Evolutionary conservation across 1,140 invertebrate species (phyloP).

Genomic region (Lepidotrigona ventralis): DNA sequence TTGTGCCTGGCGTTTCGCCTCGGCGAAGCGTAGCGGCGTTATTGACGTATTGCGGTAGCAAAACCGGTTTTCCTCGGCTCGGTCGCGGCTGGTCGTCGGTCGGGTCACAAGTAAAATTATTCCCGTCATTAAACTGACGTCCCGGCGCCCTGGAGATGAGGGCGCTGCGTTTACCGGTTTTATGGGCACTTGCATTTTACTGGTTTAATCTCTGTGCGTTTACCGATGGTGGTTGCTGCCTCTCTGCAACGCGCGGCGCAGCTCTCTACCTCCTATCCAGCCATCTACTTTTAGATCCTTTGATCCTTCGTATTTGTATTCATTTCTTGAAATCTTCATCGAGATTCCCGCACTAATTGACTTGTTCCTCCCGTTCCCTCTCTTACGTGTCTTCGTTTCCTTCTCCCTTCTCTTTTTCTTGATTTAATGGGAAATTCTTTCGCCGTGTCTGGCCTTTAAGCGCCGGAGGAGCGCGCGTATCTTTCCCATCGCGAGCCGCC

Average conservation of each 20-base stretch:
- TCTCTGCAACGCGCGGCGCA: neutral
- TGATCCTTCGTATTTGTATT: constrained; percentile 27
- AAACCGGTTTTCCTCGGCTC: constrained; percentile 55
- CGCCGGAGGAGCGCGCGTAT: neutral
- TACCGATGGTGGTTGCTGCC: neutral
- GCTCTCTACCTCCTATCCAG: neutral
- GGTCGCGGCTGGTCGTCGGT: constrained; percentile 39
- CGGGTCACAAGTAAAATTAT: constrained; percentile 65
- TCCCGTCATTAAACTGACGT: constrained; percentile 68
- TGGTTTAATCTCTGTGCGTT: constrained; percentile 65
- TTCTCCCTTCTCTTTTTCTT: neutral
- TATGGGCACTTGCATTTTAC: constrained; percentile 68
- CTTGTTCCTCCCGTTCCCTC: neutral
- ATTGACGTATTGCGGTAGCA: constrained; percentile 67
- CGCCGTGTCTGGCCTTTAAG: too few species aligned
- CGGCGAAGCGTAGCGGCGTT: constrained; percentile 30
- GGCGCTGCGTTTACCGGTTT: constrained; percentile 64
- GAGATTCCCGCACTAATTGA: constrained; percentile 1
- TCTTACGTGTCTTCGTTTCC: too few species aligned
- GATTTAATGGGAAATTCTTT: constrained; percentile 6
- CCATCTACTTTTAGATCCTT: constrained; percentile 27
- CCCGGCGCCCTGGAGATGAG: constrained; percentile 62
- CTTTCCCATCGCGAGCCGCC: neutral
- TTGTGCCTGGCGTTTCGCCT: constrained; percentile 17
- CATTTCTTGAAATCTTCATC: constrained; percentile 41